A percentile compares a stretch with the other conserved stretches of the same genome.
Conservation (phyloP, 2,888 invertebrate genomes). For the Chymomyza caudatula region DNA sequence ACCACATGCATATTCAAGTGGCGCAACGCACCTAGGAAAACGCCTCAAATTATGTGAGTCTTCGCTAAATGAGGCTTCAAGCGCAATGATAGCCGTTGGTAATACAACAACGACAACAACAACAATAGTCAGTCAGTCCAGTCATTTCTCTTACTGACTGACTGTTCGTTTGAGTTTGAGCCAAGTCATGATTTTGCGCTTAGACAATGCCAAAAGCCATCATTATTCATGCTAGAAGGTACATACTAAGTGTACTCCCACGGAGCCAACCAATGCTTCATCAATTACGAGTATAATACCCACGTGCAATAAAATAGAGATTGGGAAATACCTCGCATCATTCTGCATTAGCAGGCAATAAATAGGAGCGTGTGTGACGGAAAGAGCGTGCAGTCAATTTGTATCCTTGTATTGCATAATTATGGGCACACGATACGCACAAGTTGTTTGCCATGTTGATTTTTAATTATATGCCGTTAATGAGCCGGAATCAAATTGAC, state of each 20-base stretch:
- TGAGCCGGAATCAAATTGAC: conserved; percentile 20
- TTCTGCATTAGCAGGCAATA: conserved; percentile 39
- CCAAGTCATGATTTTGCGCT: conserved; percentile 60
- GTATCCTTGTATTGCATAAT: conserved; percentile 13
- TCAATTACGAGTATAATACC: not conserved
- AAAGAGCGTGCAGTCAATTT: conserved; percentile 33
- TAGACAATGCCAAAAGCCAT: conserved; percentile 70
- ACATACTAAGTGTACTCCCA: not conserved
- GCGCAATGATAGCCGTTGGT: not conserved
- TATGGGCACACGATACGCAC: not conserved
- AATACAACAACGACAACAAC: conserved; percentile 6
- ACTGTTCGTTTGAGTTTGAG: conserved; percentile 47
- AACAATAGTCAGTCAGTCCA: not conserved
- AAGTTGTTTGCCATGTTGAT: conserved; percentile 46
- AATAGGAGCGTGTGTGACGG: not conserved
- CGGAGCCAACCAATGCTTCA: not conserved
- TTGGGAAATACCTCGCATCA: conserved; percentile 43
- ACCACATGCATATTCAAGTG: conserved; percentile 53
- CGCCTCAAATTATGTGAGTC: not conserved
- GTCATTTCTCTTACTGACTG: conserved; percentile 1
- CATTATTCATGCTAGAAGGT: conserved; percentile 59
- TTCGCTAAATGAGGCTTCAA: conserved; percentile 2
- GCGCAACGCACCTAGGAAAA: not conserved
- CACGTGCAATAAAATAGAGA: not conserved
- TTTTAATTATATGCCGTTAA: conserved; percentile 54